Base-by-base conservation (phyloP, 2,797 vertebrate species). In the Onychomys arenicola region DNA sequence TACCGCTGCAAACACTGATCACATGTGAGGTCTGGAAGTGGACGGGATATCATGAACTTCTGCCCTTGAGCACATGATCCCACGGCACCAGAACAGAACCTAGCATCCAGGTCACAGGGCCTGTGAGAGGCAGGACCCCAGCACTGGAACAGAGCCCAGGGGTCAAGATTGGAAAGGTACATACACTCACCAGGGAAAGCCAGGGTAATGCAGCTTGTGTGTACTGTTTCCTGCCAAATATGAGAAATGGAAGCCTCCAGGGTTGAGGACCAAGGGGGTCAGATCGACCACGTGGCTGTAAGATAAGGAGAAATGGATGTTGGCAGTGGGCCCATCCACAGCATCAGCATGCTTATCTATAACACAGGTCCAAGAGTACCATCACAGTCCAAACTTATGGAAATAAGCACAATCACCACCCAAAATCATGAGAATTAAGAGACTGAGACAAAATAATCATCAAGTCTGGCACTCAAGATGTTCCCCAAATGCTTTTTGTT, bases 231-330 rank as follows among this genome's bases (percentile, higher is more conserved):
- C 71, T 34, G 96, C n/a, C 93, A 96, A 55, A 77, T 92, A 88
- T 0, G 93, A 97, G 80, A 97, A 93, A 95, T 95, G 96, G 91
- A 97, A 96, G 75, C 97, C 95, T 95, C 96, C 92, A 0, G 97
- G 95, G 12, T 90, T 97, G 71, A 98, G 96, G 27, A 98, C 96
- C 96, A 98, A 77, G 2, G 97, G 97, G 2, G 93, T 98, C 93
- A 98, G 94, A 34, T 98, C 91, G 37, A 98, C 90, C 61, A 97
- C 27, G 76, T 25, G 87, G 10, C 95, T 97, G 86, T 40, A 95
- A 94, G 80, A 90, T 71, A 95, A 23, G 67, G 13, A 19, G 75
- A 55, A 46, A 77, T 9, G 7, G 43, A 49, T 2, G 1, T 93
- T 59, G 69, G 91, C 4, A 43, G 27, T 14, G 34, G 40, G 19